phyloP scores from a whole-genome alignment of 1,140 invertebrate species.

The Drosophila pectinifera region DNA sequence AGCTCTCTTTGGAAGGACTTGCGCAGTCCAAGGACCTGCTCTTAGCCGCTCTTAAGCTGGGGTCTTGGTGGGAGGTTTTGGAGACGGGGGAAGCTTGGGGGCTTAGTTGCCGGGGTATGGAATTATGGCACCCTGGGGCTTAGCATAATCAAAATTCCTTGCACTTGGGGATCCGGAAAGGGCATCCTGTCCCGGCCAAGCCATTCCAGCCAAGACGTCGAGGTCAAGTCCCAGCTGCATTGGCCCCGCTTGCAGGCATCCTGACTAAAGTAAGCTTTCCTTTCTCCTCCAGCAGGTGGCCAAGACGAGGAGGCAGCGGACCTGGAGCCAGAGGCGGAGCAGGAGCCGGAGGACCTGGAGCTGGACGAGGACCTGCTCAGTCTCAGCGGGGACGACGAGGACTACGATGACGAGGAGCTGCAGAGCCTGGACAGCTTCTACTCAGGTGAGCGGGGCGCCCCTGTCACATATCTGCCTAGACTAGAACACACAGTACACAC shows the following conservation, averaged over 20 bases:
- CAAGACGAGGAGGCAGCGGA: slow-evolving; percentile 24
- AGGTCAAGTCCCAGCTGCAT: slow-evolving; percentile 52
- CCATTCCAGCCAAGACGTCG: slow-evolving; percentile 43
- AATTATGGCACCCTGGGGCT: slow-evolving; percentile 84
- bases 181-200: slow-evolving; percentile 32
- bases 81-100: slow-evolving; percentile 1
- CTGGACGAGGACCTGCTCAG: slow-evolving; percentile 65
- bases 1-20: slow-evolving; percentile 18
- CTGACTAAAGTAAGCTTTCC: slow-evolving; percentile 44
- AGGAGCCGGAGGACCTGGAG: slow-evolving; percentile 14
- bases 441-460: slow-evolving; percentile 48
- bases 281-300: slow-evolving; percentile 24
- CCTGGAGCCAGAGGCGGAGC: slow-evolving; percentile 1
- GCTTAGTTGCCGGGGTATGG: slow-evolving; percentile 74
- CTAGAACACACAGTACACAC: too few relatives aligned
- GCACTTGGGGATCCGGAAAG: slow-evolving; percentile 69
- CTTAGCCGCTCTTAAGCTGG: slow-evolving; percentile 34
- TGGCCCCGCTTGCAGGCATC: slow-evolving; percentile 31
- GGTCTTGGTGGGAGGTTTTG: too few relatives aligned
- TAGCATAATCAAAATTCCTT: slow-evolving; percentile 85
- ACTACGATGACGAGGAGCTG: slow-evolving; percentile 69
- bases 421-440: slow-evolving; percentile 80
- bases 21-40: slow-evolving; percentile 16
- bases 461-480: slow-evolving; percentile 36
- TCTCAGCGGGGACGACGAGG: slow-evolving; percentile 73